These are phyloP conservation scores for Malurus elegans DNA, from an alignment of 2,113 vertebrate species.

Conservation along the genomic window DNA sequence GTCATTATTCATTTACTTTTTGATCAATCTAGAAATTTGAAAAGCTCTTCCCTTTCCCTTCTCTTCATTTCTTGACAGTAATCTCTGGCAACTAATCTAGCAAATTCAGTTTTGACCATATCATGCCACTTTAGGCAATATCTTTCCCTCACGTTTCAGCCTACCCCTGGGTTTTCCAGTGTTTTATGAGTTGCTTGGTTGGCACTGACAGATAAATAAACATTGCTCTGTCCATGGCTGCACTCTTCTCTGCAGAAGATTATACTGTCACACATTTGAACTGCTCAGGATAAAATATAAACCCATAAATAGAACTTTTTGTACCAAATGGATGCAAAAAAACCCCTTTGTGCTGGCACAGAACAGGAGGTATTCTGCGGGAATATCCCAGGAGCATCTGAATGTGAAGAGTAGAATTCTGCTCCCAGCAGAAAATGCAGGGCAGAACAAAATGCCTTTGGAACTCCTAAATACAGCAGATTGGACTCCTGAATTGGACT, in stretches of 20 bases:
- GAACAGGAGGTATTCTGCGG: neutral
- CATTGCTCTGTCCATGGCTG: neutral
- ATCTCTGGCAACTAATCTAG: neutral
- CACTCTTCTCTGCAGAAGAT: neutral
- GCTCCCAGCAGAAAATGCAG: neutral
- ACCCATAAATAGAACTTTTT: neutral
- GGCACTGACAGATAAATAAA: neutral
- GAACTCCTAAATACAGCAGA: neutral
- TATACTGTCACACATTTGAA: neutral
- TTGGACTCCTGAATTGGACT: neutral
- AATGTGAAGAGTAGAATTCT: neutral
- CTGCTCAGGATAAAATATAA: neutral
- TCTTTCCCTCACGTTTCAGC: neutral
- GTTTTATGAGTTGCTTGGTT: neutral
- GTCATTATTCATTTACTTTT: neutral
- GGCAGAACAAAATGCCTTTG: neutral
- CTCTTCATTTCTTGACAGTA: neutral
- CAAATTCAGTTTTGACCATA: neutral
- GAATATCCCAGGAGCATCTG: neutral
- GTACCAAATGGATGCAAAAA: neutral
- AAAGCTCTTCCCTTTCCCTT: neutral
- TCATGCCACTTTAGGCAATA: neutral
- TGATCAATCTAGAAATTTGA: neutral
- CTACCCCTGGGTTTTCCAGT: neutral
- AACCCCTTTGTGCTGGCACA: neutral